Conservation (phyloP, 1,140 invertebrate species). For the Prorops nasuta region DNA sequence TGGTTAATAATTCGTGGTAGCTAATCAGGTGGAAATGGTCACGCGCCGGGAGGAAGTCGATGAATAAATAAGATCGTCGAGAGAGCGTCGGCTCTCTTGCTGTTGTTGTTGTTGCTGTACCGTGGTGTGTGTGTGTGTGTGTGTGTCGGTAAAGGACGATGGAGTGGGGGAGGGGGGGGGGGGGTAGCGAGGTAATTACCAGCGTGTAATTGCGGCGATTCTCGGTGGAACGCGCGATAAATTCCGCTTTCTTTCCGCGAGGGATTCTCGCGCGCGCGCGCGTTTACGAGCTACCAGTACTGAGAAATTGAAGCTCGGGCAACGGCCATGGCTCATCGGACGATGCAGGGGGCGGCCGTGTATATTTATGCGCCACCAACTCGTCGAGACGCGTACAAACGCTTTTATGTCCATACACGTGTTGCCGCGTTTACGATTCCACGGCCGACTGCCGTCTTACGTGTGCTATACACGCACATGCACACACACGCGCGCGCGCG, state of each 20-base stretch:
- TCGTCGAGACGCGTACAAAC: no score
- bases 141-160: conserved; percentile 4
- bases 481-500: no score
- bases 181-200: conserved; percentile 19
- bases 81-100: no score
- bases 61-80: no score
- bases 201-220: conserved; percentile 24
- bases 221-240: conserved; percentile 16
- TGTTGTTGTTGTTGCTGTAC: no score
- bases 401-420: conserved; percentile 20
- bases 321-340: conserved; percentile 17
- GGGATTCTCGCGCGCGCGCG: no score
- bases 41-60: no score
- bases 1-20: no score
- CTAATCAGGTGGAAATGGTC: no score
- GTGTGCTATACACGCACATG: no score
- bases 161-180: conserved; percentile 7
- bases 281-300: conserved; percentile 17
- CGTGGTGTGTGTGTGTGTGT: no score
- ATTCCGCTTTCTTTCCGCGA: conserved; percentile 18
- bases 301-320: conserved; percentile 22
- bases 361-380: conserved; percentile 18
- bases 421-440: conserved; percentile 18
- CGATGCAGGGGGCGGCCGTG: conserved; percentile 14
- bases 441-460: conserved; percentile 11